These are phyloP conservation scores for Strix aluco DNA, from an alignment of 2,113 vertebrate species.

Conservation along the genomic window DNA sequence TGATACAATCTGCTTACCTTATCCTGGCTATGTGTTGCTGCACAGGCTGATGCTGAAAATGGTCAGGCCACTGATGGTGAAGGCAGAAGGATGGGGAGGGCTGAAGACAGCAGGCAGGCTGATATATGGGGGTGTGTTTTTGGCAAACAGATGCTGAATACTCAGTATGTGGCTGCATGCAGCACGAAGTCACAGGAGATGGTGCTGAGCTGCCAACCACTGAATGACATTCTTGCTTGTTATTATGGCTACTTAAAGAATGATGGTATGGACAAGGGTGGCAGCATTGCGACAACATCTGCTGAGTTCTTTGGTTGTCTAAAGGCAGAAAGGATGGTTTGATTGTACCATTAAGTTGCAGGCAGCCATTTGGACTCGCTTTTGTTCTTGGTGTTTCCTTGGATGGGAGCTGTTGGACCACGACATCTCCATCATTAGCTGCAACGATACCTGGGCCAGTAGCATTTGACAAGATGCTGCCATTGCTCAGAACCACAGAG, in stretches of 20 bases:
- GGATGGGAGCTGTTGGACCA: conserved; percentile 42
- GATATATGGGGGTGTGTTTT: conserved; percentile 75
- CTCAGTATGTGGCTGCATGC: conserved; percentile 72
- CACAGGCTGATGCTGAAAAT: conserved; percentile 85
- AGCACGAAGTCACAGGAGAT: conserved; percentile 70
- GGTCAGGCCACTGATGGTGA: conserved; percentile 89
- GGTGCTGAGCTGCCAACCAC: conserved; percentile 58
- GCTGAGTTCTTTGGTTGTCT: conserved; percentile 78
- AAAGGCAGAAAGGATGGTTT: conserved; percentile 76
- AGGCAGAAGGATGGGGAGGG: conserved; percentile 80
- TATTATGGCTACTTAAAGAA: conserved; percentile 75
- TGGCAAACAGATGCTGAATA: conserved; percentile 78
- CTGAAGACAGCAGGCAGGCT: conserved; percentile 82
- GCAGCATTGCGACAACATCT: conserved; percentile 71
- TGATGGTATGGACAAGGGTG: conserved; percentile 83
- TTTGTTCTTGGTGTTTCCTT: conserved; percentile 70
- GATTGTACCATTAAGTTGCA: conserved; percentile 75
- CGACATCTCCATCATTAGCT: conserved; percentile 45
- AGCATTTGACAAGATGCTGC: conserved; percentile 66
- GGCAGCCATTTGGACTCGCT: conserved; percentile 77
- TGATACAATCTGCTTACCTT: conserved; percentile 77
- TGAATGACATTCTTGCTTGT: conserved; percentile 79
- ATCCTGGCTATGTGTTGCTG: conserved; percentile 75
- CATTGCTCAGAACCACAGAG: conserved; percentile 73
- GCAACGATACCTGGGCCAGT: conserved; percentile 8